Percentiles rank a stretch among this genome's conserved stretches.
Evolutionary conservation across 2,113 vertebrate genomes (phyloP).

Genomic region (Heterotilapia buettikoferi): DNA sequence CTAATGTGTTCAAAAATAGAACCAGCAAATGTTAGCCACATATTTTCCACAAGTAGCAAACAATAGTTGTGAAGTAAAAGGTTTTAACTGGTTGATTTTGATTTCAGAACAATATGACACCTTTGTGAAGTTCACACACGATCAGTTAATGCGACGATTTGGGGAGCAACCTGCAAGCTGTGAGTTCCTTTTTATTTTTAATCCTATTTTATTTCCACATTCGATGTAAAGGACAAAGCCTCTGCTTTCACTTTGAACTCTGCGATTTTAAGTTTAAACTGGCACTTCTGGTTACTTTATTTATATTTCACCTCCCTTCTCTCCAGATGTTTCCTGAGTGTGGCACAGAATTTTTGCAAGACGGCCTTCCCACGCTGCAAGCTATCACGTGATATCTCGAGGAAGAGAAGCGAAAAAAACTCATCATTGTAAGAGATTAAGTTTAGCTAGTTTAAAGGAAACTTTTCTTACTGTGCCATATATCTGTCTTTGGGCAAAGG

Average conservation of each 20-base stretch:
- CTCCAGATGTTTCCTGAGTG: slow-evolving; percentile 91
- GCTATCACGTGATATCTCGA: slow-evolving; percentile 63
- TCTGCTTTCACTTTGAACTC: background rate
- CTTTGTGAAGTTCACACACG: slow-evolving; percentile 99
- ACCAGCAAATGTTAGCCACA: background rate
- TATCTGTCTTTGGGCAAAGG: slow-evolving; percentile 88
- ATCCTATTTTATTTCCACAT: background rate
- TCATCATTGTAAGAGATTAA: slow-evolving; percentile 78
- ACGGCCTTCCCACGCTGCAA: slow-evolving; percentile 81
- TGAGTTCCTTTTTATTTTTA: slow-evolving; percentile 69
- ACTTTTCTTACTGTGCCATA: slow-evolving; percentile 81
- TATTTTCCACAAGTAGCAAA: background rate
- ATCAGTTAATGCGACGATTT: slow-evolving; percentile 97
- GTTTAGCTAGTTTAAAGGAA: slow-evolving; percentile 68
- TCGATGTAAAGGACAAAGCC: background rate
- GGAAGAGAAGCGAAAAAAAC: background rate
- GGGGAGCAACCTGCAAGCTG: slow-evolving; percentile 99
- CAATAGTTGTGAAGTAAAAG: background rate
- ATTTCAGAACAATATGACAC: slow-evolving; percentile 96
- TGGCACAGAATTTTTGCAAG: slow-evolving; percentile 77
- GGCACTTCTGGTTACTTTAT: slow-evolving; percentile 24
- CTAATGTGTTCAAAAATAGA: background rate
- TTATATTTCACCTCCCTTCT: slow-evolving; percentile 26
- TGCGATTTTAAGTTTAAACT: background rate
- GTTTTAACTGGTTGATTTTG: background rate